phyloP scores from a whole-genome alignment of 2,113 vertebrate species.

The Siphamia tubifer region DNA sequence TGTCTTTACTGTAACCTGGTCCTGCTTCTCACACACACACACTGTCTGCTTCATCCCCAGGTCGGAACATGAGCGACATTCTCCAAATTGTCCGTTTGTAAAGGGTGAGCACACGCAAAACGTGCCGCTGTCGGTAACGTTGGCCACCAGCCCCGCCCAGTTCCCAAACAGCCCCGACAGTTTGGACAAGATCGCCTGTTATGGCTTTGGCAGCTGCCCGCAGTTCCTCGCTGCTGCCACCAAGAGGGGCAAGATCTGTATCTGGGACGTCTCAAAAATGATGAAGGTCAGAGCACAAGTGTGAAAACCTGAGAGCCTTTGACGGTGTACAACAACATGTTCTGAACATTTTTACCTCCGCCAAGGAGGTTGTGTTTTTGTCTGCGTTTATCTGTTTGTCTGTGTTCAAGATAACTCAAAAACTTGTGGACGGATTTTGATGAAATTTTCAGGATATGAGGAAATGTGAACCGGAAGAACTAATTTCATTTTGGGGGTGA shows the following conservation, averaged over 20 bases:
- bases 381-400: too few relatives aligned
- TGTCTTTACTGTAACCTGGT: background rate
- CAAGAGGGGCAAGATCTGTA: conserved; percentile 95
- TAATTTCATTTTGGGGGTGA: too few relatives aligned
- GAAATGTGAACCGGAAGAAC: too few relatives aligned
- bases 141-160: conserved; percentile 96
- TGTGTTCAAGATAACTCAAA: too few relatives aligned
- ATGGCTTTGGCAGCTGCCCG: conserved; percentile 96
- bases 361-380: too few relatives aligned
- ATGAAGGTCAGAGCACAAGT: conserved; percentile 88
- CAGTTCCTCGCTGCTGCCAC: conserved; percentile 97
- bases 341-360: too few relatives aligned
- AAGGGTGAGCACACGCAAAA: conserved; percentile 99
- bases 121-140: conserved; percentile 95
- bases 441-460: too few relatives aligned
- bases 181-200: conserved; percentile 95
- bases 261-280: conserved; percentile 99
- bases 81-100: conserved; percentile 98
- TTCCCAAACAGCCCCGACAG: conserved; percentile 92
- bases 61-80: conserved; percentile 99
- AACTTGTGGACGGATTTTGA: too few relatives aligned
- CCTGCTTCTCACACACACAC: background rate
- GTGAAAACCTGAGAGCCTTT: background rate
- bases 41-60: conserved; percentile 58
- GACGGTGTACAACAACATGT: too few relatives aligned